phyloP scores from a whole-genome alignment of 2,113 vertebrate species.

The Mesitornis unicolor region DNA sequence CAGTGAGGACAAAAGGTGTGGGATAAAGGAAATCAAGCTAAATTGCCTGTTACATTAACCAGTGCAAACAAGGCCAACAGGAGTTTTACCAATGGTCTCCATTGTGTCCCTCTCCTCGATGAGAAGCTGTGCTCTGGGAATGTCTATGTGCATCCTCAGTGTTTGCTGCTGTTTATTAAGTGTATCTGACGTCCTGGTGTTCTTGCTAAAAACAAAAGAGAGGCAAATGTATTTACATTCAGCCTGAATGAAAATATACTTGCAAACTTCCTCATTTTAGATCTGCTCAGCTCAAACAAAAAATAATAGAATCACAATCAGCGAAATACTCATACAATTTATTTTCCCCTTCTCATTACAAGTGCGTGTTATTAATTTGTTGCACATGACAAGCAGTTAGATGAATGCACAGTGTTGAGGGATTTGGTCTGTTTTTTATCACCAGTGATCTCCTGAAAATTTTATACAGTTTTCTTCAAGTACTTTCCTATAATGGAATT shows the following conservation, averaged over 20 bases:
- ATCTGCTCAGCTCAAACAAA: background rate
- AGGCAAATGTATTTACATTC: background rate
- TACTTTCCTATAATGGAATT: background rate
- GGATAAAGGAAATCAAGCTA: background rate
- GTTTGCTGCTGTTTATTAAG: constrained; percentile 97
- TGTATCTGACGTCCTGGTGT: constrained; percentile 94
- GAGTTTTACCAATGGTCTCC: constrained; percentile 92
- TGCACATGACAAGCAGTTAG: background rate
- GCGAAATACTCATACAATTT: background rate
- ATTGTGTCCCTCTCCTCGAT: constrained; percentile 98
- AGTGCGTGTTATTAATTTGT: background rate
- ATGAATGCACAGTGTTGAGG: background rate
- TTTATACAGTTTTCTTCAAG: background rate
- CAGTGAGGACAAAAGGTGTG: background rate
- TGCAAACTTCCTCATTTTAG: background rate
- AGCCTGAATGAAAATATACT: background rate
- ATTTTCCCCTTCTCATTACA: background rate
- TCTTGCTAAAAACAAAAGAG: constrained; percentile 84
- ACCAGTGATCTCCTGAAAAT: background rate
- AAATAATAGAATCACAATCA: background rate
- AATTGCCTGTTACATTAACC: background rate
- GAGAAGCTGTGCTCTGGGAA: constrained; percentile 96
- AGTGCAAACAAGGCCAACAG: background rate
- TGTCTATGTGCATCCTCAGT: constrained; percentile 96
- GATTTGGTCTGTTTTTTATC: background rate